phyloP scores from a whole-genome alignment of 2,797 vertebrate genomes.

The Tenualosa thibaudeaui region DNA sequence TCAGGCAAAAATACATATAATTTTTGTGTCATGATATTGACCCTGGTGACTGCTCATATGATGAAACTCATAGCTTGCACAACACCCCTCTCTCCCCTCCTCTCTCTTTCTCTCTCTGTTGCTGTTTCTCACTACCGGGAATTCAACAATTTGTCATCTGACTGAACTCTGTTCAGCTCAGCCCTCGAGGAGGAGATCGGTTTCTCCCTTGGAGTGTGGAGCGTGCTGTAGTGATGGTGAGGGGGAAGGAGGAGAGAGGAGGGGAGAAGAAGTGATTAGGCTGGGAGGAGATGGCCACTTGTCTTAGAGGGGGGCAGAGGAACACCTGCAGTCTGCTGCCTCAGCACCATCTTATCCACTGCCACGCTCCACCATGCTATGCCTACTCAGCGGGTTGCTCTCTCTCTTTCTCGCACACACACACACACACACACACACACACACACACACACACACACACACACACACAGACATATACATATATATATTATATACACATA shows the following conservation, averaged over 20 bases:
- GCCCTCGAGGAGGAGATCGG: background rate
- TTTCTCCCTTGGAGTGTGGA: background rate
- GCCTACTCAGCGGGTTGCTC: background rate
- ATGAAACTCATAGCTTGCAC: background rate
- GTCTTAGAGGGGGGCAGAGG: background rate
- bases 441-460: background rate
- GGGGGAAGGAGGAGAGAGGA: background rate
- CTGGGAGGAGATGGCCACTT: background rate
- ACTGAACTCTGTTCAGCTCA: too few species aligned
- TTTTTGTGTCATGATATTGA: background rate
- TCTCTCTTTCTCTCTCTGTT: too few species aligned
- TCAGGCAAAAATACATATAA: background rate
- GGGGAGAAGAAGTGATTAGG: background rate
- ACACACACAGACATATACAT: background rate
- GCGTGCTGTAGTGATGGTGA: background rate
- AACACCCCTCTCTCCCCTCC: too few species aligned
- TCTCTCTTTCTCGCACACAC: background rate
- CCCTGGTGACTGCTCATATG: background rate
- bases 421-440: background rate
- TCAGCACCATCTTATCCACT: constrained; percentile 27
- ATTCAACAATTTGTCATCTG: background rate
- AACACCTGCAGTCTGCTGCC: background rate
- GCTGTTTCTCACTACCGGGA: background rate
- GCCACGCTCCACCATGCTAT: background rate
- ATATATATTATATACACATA: background rate